These are phyloP conservation scores for Hepsetus odoe DNA, from an alignment of 2,113 vertebrate genomes.

Conservation along the genomic window DNA sequence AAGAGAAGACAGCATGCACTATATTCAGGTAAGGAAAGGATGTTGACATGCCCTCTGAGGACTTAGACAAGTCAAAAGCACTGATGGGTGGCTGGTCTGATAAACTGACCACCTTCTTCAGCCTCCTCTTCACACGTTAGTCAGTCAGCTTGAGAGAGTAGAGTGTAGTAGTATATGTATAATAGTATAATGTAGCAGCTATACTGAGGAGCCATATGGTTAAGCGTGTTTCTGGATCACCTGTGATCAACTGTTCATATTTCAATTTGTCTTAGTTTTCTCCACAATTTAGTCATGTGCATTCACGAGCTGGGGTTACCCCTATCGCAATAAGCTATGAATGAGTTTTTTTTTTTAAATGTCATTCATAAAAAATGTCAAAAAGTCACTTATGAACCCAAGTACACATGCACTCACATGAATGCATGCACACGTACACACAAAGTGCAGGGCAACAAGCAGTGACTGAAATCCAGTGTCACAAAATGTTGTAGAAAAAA, in stretches of 20 bases:
- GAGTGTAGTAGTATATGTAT: neutral
- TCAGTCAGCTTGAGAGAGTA: neutral
- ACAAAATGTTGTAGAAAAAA: slow-evolving; percentile 51
- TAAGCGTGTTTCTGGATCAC: neutral
- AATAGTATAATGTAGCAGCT: neutral
- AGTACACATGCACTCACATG: neutral
- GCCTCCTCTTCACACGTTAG: neutral
- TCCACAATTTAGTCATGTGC: too few relatives aligned
- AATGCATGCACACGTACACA: neutral
- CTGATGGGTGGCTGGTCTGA: neutral
- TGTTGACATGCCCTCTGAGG: neutral
- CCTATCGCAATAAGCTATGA: too few relatives aligned
- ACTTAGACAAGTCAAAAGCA: neutral
- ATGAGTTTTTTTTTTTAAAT: too few relatives aligned
- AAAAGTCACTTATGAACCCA: neutral
- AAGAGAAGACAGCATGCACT: neutral
- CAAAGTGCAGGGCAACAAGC: slow-evolving; percentile 1
- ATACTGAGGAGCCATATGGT: neutral
- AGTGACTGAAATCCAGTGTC: slow-evolving; percentile 22
- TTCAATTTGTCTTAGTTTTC: too few relatives aligned
- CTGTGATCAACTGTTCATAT: too few relatives aligned
- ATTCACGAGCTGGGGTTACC: too few relatives aligned
- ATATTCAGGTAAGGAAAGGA: neutral
- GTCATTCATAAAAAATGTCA: neutral
- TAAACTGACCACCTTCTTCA: neutral